Evolutionary conservation across 2,888 invertebrate species (phyloP), one percentile per base, ranked within the genome.

Genomic region (Cistogaster globosa): DNA sequence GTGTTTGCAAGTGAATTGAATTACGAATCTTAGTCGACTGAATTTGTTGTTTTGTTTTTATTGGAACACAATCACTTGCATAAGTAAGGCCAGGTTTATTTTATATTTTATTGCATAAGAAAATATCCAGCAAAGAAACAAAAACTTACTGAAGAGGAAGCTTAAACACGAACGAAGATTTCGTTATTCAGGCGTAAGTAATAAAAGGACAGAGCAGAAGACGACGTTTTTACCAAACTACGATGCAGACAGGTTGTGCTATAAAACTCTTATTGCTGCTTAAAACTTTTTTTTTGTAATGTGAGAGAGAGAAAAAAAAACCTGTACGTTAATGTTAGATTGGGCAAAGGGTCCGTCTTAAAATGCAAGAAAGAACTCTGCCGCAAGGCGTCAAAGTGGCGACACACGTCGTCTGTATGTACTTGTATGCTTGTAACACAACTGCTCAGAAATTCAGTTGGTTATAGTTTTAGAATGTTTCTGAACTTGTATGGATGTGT

Each of bases 301-400:
- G 6, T 0, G 32, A 32, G 26, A 32, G 32, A 42, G 42, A 42
- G 12, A 42, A n/a, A 32, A 18, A 20, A 58, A 80, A 80, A 77
- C 63, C 78, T 69, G 82, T 65, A 51, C 57, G 22, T 14, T 71
- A 22, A 26, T 18, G 14, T 58, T 16, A 58, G 42, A n/a, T 60
- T 71, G 71, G 16, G 36, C 26, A 62, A 74, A 81, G 67, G 81
- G 62, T 71, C 65, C 18, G 71, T 80, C 42, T 72, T 69, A 20
- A 16, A 20, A 38, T 60, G 68, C 71, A 38, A 57, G 63, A 71
- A 45, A 58, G 76, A 85, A 86, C 78, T 83, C 77, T 85, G 79
- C 76, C 65, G 83, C 83, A 75, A 82, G 86, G 87, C 88, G 88
- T 87, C 88, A 84, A 85, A 87, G 83, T 87, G 88, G 88, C 88